Base-by-base conservation (phyloP, 2,888 invertebrate species). In the Blastobasis adustella region DNA sequence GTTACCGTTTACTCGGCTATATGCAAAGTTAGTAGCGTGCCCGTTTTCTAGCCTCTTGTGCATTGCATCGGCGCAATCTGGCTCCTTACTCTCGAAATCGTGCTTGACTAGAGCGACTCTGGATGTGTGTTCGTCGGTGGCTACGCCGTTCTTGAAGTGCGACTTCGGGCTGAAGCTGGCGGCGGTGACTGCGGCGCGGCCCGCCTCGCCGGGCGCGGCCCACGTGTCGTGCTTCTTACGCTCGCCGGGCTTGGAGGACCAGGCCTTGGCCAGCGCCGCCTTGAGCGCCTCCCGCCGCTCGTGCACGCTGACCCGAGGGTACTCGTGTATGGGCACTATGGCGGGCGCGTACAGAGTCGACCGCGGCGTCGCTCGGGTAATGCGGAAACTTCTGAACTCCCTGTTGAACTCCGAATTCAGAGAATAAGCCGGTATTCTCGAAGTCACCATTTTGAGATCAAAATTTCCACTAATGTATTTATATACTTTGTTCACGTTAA, bases 391-490 rank as follows among this genome's bases (percentile, higher is more conserved):
- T 81, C 89, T 85, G 79, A 89, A 89, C 83, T 89, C 89, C 78
- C 89, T 87, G 82, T 90, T 89, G 82, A 90, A 87, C 82, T 91
- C 91, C 82, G 90, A 90, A 82, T 90, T 90, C 65, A 91, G 82
- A 76, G 89, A 89, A 84, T 90, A 90, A 76, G 90, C 91, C 60
- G 91, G 91, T 84, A 91, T 90, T 75, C 90, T 89, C 76, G 90
- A 90, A 74, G 90, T 90, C 78, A 90, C 90, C 91, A 91, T 91
- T 83, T 83, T 88, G 88, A 88, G 87, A 86, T 85, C 86, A 80
- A 85, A 81, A 76, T 80, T 85, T 87, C 76, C 81, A 76, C 75
- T 78, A 66, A 59, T 54, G 63, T 70, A 55, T 64, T 63, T 62
- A 61, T 68, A 63, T 71, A 71, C 65, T 73, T 76, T 70, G 68